These are phyloP conservation scores for Papilio glaucus DNA, from an alignment of 1,140 invertebrate species.

Conservation along the genomic window DNA sequence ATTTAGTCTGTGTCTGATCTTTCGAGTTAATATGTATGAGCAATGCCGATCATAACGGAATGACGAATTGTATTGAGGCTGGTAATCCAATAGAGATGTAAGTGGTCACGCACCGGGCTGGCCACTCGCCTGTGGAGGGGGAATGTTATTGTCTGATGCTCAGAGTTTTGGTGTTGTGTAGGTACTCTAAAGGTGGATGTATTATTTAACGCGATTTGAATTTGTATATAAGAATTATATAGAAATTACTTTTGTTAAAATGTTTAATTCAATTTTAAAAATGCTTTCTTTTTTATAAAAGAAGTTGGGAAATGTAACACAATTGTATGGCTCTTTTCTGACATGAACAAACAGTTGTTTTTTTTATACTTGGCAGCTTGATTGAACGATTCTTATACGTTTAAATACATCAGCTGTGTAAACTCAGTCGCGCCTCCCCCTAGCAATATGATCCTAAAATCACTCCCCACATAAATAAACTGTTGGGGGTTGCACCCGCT, in stretches of 20 bases:
- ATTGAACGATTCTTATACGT: neutral
- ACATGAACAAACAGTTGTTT: neutral
- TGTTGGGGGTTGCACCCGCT: neutral
- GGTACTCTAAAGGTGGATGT: no score
- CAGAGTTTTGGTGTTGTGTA: no score
- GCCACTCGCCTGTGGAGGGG: neutral
- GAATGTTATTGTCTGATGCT: neutral
- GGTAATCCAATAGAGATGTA: conserved; percentile 54
- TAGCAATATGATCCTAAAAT: conserved; percentile 1
- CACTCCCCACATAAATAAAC: conserved; percentile 2
- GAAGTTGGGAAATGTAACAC: no score
- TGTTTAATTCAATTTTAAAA: no score
- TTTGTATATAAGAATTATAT: no score
- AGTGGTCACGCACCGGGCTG: conserved; percentile 41
- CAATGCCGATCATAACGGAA: conserved; percentile 57
- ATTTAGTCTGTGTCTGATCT: conserved; percentile 49
- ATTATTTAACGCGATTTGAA: no score
- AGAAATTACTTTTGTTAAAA: no score
- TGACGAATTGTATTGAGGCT: conserved; percentile 60
- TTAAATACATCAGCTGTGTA: conserved; percentile 1
- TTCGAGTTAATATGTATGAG: conserved; percentile 56
- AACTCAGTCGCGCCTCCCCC: neutral
- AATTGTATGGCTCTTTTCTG: no score
- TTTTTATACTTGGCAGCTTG: neutral
- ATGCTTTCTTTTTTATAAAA: no score